A percentile compares a stretch with the other conserved stretches of the same genome.
These are phyloP conservation scores for Apoda limacodes DNA, from an alignment of 2,888 invertebrate genomes.

Conservation along the genomic window DNA sequence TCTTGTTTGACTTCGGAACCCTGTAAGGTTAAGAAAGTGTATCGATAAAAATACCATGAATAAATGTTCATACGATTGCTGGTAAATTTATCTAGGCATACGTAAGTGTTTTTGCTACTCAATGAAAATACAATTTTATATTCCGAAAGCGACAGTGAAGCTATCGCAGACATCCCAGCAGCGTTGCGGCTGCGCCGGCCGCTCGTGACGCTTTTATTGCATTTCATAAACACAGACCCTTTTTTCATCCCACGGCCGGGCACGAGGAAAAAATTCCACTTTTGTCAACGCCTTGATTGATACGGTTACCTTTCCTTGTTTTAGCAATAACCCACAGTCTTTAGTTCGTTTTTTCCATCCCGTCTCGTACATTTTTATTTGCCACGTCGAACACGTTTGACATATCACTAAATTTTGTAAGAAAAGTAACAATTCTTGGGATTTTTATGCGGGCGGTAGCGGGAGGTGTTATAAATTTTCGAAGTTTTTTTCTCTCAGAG, in stretches of 20 bases:
- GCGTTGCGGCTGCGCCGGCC: constrained; percentile 29
- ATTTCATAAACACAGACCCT: constrained; percentile 60
- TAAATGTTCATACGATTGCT: too few relatives aligned
- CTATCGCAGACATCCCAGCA: constrained; percentile 21
- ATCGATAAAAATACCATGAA: too few relatives aligned
- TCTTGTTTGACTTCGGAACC: too few relatives aligned
- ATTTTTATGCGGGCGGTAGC: constrained; percentile 56
- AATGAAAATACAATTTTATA: too few relatives aligned
- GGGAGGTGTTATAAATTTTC: constrained; percentile 58
- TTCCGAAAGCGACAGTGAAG: constrained; percentile 20
- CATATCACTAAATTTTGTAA: constrained; percentile 68
- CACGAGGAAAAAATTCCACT: constrained; percentile 46
- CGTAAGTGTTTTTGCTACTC: too few relatives aligned
- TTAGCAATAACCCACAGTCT: constrained; percentile 61
- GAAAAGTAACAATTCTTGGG: constrained; percentile 61
- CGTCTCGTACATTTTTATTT: constrained; percentile 61
- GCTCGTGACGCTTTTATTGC: constrained; percentile 42
- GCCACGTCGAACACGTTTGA: constrained; percentile 61
- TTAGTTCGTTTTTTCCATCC: constrained; percentile 42
- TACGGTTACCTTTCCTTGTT: constrained; percentile 66
- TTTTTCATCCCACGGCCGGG: constrained; percentile 50
- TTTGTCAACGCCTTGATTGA: constrained; percentile 68
- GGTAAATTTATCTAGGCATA: too few relatives aligned
- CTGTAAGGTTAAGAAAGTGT: too few relatives aligned
- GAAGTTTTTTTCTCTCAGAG: constrained; percentile 39